Percentiles rank a stretch among this genome's conserved stretches.
Evolutionary conservation across 2,113 vertebrate genomes (phyloP).

Genomic region (Halcyon malimbica): DNA sequence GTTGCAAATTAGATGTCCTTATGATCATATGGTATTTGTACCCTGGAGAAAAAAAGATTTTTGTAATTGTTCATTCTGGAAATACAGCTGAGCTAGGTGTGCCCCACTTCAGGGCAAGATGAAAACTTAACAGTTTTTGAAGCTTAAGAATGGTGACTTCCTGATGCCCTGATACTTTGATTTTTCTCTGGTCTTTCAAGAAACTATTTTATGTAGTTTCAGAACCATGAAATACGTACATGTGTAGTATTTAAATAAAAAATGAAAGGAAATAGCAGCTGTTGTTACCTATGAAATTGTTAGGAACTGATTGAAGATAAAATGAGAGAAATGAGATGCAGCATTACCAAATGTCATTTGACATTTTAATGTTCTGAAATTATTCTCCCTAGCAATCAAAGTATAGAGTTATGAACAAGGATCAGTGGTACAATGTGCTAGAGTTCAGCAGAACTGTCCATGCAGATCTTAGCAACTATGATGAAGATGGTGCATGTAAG

Average conservation of each 20-base stretch:
- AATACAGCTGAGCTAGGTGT: neutral
- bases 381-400: constrained; percentile 88
- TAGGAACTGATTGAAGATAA: neutral
- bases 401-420: constrained; percentile 97
- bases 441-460: constrained; percentile 96
- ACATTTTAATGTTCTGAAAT: constrained; percentile 27
- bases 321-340: neutral
- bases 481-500: constrained; percentile 98
- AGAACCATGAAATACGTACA: neutral
- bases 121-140: neutral
- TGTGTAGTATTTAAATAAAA: neutral
- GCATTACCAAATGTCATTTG: neutral
- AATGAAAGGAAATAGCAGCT: neutral
- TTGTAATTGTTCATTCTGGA: neutral
- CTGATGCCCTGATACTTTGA: neutral
- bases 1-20: neutral
- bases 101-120: neutral
- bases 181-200: neutral
- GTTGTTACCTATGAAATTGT: neutral
- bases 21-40: neutral
- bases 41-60: neutral
- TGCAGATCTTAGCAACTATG: constrained; percentile 96
- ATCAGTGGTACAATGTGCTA: constrained; percentile 98
- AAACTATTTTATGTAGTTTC: neutral
- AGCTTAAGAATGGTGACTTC: neutral